Evolutionary conservation across 2,797 vertebrate genomes (phyloP), one percentile per base, ranked within the genome.

Genomic region (Danio aesculapii): DNA sequence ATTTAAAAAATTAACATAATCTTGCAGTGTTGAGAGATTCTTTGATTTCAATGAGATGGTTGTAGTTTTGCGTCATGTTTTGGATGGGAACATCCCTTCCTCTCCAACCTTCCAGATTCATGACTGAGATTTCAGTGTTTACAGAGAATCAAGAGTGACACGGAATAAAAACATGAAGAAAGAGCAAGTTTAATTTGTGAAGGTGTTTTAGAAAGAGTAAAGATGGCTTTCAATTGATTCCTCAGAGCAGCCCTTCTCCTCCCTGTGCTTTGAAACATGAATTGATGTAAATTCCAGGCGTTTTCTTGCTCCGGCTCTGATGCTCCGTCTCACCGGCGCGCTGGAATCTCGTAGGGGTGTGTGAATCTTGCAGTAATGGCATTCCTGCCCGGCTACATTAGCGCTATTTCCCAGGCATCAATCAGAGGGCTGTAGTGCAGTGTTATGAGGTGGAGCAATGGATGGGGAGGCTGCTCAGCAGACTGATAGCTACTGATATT

Each of bases 331-430:
- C 90, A 90, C 89, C 88, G 85, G 86, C 61, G 63, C 13, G 49
- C 85, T 90, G 93, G 92, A 93, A 94, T 94, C 92, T 93, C 83
- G 90, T 91, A 93, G 92, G 92, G 92, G 93, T 93, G 92, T 87
- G 90, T 91, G 92, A 91, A 91, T 91, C 88, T 88, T 11, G 74
- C 88, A 77, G 91, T 93, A 93, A 94, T 93, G 89, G 88, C 93
- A 94, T 94, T 94, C 93, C 92, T 88, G 67, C 58, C 83, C 75
- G 44, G 84, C 89, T 91, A 90, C 92, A 93, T 93, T 92, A 92
- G 88, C 87, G 53, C 90, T 81, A 61, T 89, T 93, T 93, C 91
- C 88, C 91, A 90, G 82, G 89, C 85, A 93, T 95, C 89, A 91
- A 93, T 94, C 93, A 92, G 47, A 16, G 73, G 85, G 75, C 83